Evolutionary conservation across 2,797 vertebrate genomes (phyloP).

Genomic region (Microctenopoma stevenorrisi): DNA sequence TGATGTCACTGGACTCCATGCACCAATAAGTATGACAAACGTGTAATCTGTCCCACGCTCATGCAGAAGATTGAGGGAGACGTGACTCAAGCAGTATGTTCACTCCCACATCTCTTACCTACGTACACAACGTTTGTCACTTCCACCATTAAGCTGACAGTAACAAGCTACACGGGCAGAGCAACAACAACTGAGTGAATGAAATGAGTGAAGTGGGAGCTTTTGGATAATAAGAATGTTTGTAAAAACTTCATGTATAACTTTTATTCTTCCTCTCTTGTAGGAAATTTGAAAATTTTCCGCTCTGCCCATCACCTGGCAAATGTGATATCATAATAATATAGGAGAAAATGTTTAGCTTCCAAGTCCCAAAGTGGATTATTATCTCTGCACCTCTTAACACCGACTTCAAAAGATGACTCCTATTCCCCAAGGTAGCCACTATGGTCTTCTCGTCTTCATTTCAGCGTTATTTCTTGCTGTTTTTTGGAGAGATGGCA

Average conservation of each 20-base stretch:
- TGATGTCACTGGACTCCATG: neutral
- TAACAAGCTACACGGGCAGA: too few species aligned
- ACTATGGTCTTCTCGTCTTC: conserved; percentile 32
- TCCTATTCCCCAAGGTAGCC: conserved; percentile 41
- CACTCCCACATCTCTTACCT: neutral
- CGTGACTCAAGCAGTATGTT: neutral
- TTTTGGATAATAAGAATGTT: too few species aligned
- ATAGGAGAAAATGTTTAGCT: conserved; percentile 56
- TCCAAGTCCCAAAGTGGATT: conserved; percentile 68
- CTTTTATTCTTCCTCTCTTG: neutral
- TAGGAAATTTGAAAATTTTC: neutral
- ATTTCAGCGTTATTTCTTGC: conserved; percentile 40
- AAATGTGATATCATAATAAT: conserved; percentile 52
- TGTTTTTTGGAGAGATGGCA: conserved; percentile 41
- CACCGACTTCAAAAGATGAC: conserved; percentile 64
- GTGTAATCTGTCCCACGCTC: neutral
- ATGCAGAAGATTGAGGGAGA: neutral
- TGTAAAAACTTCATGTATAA: neutral
- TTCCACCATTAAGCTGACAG: too few species aligned
- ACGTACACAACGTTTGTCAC: too few species aligned
- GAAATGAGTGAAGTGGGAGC: neutral
- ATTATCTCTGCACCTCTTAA: conserved; percentile 69
- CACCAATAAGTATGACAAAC: neutral
- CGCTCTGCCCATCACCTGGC: conserved; percentile 40
- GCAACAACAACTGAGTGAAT: neutral